These are phyloP conservation scores for Podarcis cretensis DNA, from an alignment of 2,113 vertebrate genomes.

Conservation along the genomic window DNA sequence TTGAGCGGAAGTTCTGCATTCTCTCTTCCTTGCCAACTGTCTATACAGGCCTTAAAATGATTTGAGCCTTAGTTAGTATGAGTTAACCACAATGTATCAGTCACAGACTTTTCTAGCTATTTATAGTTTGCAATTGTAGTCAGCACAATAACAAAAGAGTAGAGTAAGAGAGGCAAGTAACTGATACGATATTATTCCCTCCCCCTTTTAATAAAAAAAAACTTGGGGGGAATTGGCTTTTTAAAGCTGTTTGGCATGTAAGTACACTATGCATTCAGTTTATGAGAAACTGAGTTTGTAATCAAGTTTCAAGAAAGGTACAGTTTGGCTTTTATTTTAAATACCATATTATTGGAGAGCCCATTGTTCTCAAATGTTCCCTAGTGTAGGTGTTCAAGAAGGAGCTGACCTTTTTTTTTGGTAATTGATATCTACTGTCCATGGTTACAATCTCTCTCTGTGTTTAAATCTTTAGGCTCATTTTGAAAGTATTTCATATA, in stretches of 20 bases:
- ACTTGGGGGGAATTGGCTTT: not conserved
- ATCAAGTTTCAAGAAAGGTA: not conserved
- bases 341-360: constrained; percentile 6
- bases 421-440: not conserved
- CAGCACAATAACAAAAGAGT: constrained; percentile 12
- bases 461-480: not conserved
- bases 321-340: constrained; percentile 29
- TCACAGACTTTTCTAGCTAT: not conserved
- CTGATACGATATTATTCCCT: not conserved
- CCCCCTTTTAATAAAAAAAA: not conserved
- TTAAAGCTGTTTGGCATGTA: constrained; percentile 32
- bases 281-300: constrained; percentile 20
- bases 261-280: constrained; percentile 1
- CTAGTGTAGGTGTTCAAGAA: not conserved
- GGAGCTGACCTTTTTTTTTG: not conserved
- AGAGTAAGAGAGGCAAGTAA: not conserved
- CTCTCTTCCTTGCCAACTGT: no score
- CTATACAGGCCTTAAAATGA: not conserved
- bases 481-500: constrained; percentile 11
- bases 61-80: not conserved
- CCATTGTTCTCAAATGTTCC: not conserved
- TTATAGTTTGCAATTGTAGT: not conserved
- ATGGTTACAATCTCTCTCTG: not conserved
- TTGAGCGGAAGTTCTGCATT: not conserved
- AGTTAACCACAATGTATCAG: not conserved